A percentile compares a stretch with the other conserved stretches of the same genome.
Evolutionary conservation across 2,888 invertebrate species (phyloP).

Genomic region (Vannuccia rotundouncinata): DNA sequence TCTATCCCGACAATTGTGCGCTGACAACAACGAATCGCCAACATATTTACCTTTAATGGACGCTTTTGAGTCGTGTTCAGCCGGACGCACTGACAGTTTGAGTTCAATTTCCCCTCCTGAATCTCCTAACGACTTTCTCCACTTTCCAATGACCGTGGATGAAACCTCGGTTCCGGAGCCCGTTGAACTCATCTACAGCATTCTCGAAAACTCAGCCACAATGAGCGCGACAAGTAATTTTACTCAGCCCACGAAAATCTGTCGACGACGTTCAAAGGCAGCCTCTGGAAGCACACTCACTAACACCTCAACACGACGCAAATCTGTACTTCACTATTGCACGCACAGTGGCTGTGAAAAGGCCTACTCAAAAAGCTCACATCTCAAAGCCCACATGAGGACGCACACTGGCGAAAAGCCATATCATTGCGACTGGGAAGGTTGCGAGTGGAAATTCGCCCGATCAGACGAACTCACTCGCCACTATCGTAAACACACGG

Average conservation of each 20-base stretch:
- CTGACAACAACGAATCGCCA: neutral
- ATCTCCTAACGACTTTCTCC: neutral
- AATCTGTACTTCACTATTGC: constrained; percentile 11
- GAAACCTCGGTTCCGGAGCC: neutral
- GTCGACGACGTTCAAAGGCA: neutral
- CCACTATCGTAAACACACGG: constrained; percentile 62
- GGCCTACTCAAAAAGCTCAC: constrained; percentile 33
- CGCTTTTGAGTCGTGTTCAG: neutral
- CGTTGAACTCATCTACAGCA: neutral
- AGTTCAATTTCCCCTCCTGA: neutral
- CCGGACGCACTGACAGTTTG: neutral
- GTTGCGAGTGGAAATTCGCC: constrained; percentile 63
- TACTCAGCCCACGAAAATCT: neutral
- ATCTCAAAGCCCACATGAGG: constrained; percentile 34
- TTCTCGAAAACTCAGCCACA: neutral
- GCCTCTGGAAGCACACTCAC: neutral
- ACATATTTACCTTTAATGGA: neutral
- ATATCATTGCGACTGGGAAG: constrained; percentile 64
- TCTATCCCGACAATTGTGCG: neutral
- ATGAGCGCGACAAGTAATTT: neutral
- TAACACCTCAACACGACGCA: neutral
- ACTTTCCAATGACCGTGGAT: neutral
- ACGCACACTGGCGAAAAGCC: constrained; percentile 63
- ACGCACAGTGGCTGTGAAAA: constrained; percentile 25
- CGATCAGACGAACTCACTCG: constrained; percentile 64